Evolutionary conservation across 1,140 invertebrate species (phyloP).

Genomic region (Hylaeus volcanicus): DNA sequence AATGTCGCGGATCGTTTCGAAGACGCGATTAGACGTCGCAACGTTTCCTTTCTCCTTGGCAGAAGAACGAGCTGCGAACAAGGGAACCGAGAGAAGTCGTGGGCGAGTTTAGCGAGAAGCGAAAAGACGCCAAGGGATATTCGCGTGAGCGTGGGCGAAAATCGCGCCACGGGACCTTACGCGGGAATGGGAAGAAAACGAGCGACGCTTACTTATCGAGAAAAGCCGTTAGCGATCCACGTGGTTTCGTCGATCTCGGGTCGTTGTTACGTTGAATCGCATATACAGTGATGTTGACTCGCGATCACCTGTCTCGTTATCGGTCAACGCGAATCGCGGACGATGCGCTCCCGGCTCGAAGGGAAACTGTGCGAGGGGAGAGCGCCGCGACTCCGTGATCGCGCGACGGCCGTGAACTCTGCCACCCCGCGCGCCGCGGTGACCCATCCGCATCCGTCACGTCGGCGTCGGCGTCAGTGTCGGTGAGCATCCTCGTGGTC

Average conservation of each 20-base stretch:
- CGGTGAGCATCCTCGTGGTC: not conserved
- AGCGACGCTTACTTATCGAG: too few relatives aligned
- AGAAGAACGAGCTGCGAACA: not conserved
- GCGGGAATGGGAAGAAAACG: too few relatives aligned
- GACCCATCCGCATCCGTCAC: too few relatives aligned
- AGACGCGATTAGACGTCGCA: not conserved
- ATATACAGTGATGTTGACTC: constrained; percentile 21
- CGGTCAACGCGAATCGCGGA: not conserved
- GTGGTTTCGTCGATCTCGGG: too few relatives aligned
- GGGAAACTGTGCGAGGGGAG: too few relatives aligned
- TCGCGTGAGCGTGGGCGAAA: constrained; percentile 75
- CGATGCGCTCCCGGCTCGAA: too few relatives aligned
- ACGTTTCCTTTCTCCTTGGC: constrained; percentile 13
- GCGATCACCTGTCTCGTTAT: constrained; percentile 53
- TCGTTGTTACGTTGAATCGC: constrained; percentile 21
- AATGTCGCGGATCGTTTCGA: not conserved
- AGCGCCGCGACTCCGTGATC: constrained; percentile 37
- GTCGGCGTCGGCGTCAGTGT: not conserved
- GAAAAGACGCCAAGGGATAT: constrained; percentile 50
- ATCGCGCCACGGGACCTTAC: constrained; percentile 62
- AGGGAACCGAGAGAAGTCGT: constrained; percentile 14
- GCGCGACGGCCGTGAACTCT: constrained; percentile 1
- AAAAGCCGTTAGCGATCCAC: constrained; percentile 6
- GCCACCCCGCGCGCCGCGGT: too few relatives aligned
- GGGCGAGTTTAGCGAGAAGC: constrained; percentile 44